Evolutionary conservation across 2,888 invertebrate species (phyloP).

Genomic region (Hedya salicella): DNA sequence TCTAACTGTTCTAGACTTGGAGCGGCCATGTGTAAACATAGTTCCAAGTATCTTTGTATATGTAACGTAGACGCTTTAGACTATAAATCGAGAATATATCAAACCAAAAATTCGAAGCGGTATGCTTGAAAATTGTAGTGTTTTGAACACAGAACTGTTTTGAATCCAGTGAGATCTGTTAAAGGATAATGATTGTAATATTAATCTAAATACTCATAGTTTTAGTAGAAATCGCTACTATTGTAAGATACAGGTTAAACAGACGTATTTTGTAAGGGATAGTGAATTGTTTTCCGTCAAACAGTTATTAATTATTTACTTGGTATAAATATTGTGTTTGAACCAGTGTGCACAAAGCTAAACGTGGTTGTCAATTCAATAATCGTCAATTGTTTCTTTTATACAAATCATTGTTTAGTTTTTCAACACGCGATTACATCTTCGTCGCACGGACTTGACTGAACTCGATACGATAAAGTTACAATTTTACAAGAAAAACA

Average conservation of each 20-base stretch:
- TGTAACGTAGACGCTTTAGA: slow-evolving; percentile 66
- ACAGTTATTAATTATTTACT: slow-evolving; percentile 20
- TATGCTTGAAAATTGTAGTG: slow-evolving; percentile 84
- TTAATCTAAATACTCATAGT: slow-evolving; percentile 77
- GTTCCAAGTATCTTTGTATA: slow-evolving; percentile 52
- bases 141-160: slow-evolving; percentile 78
- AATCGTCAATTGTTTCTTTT: slow-evolving; percentile 63
- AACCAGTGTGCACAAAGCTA: slow-evolving; percentile 43
- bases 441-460: neutral
- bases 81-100: slow-evolving; percentile 72
- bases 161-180: slow-evolving; percentile 72
- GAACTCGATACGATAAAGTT: neutral
- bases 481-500: slow-evolving; percentile 12
- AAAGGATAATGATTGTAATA: slow-evolving; percentile 69
- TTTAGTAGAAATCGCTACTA: slow-evolving; percentile 60
- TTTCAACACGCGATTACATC: slow-evolving; percentile 14
- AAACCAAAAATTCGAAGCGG: slow-evolving; percentile 84
- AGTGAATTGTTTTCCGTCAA: slow-evolving; percentile 26
- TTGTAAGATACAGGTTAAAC: slow-evolving; percentile 47
- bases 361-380: slow-evolving; percentile 61
- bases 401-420: slow-evolving; percentile 42
- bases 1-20: slow-evolving; percentile 62
- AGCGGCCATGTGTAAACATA: slow-evolving; percentile 76
- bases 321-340: slow-evolving; percentile 21
- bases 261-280: slow-evolving; percentile 26